These are phyloP conservation scores for Silurus glanis DNA, from an alignment of 2,113 vertebrate species.

Conservation along the genomic window DNA sequence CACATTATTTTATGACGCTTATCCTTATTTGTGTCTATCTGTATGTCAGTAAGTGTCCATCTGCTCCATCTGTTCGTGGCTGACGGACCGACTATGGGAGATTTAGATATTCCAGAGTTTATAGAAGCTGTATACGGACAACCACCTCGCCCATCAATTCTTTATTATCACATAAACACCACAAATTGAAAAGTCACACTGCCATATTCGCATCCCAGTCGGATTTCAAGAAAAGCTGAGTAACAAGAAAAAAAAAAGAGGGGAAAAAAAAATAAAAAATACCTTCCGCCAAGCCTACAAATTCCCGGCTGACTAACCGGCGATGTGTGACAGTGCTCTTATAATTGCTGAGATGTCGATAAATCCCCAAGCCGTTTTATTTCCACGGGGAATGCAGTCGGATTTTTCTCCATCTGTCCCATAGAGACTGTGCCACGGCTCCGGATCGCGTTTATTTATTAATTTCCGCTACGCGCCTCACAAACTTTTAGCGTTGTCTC, in stretches of 20 bases:
- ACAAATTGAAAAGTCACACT: constrained; percentile 52
- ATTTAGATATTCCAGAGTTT: constrained; percentile 49
- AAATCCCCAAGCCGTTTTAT: constrained; percentile 68
- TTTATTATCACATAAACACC: constrained; percentile 55
- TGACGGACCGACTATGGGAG: not conserved
- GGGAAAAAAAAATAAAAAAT: constrained; percentile 48
- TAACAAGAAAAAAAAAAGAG: not conserved
- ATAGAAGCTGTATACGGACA: constrained; percentile 36
- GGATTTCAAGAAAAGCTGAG: constrained; percentile 27
- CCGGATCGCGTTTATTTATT: constrained; percentile 47
- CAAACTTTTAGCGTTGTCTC: constrained; percentile 57
- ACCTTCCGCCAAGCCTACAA: constrained; percentile 61
- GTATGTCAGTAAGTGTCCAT: not conserved
- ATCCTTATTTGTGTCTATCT: not conserved
- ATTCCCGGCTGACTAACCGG: constrained; percentile 63
- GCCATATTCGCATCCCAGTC: constrained; percentile 41
- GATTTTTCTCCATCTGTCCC: constrained; percentile 56
- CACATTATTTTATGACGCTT: constrained; percentile 26
- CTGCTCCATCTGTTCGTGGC: not conserved
- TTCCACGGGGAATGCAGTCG: constrained; percentile 61
- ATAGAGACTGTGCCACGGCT: constrained; percentile 50
- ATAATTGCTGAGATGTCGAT: constrained; percentile 69
- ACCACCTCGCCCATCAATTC: constrained; percentile 48
- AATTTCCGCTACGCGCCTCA: constrained; percentile 57
- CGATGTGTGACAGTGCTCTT: constrained; percentile 71